Conservation (phyloP, 2,113 vertebrate genomes). For the Scophthalmus maximus region DNA sequence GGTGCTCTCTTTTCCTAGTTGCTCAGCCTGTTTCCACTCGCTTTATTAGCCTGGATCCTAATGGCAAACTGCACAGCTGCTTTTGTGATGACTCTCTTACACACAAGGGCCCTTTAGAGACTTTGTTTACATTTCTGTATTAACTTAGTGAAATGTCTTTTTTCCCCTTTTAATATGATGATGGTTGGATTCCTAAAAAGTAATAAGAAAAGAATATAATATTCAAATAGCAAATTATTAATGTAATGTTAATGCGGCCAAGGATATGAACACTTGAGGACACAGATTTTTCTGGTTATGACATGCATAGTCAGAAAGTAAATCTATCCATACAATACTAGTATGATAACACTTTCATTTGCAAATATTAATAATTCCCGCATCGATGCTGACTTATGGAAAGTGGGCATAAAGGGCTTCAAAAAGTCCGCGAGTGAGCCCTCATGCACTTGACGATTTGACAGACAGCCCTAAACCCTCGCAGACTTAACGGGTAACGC, state of each 20-base stretch:
- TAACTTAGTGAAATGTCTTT: background rate
- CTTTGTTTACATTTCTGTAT: background rate
- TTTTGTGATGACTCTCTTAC: conserved; percentile 11
- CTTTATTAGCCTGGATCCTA: background rate
- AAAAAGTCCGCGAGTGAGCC: too few species aligned
- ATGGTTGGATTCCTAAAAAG: background rate
- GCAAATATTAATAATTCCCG: background rate
- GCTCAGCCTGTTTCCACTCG: background rate
- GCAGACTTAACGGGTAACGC: too few species aligned
- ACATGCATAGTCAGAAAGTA: background rate
- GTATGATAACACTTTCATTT: too few species aligned
- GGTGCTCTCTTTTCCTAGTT: background rate
- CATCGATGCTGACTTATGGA: too few species aligned
- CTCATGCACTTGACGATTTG: too few species aligned
- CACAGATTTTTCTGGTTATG: background rate
- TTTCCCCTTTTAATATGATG: background rate
- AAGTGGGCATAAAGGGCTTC: too few species aligned
- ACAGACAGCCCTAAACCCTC: too few species aligned
- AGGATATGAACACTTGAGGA: background rate
- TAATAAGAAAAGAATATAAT: background rate
- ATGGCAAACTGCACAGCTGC: conserved; percentile 8
- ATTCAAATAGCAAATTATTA: background rate
- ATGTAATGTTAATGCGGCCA: too few species aligned
- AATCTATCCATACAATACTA: too few species aligned
- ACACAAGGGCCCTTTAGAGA: background rate